These are phyloP conservation scores for Dendrocincla tyrannina DNA, from an alignment of 2,797 vertebrate species.

Conservation along the genomic window DNA sequence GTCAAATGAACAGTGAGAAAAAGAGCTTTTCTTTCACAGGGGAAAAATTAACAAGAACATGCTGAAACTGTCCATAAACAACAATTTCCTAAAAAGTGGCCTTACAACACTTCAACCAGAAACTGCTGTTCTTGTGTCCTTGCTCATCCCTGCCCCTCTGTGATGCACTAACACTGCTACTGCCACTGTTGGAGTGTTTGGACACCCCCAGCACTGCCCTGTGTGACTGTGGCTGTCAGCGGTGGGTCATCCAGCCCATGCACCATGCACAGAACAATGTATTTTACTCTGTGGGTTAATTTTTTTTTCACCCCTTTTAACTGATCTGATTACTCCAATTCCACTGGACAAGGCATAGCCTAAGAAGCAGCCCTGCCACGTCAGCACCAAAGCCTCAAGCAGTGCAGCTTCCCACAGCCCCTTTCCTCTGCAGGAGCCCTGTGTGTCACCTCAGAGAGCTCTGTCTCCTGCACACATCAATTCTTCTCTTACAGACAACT, in stretches of 20 bases:
- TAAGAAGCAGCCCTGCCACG: background rate
- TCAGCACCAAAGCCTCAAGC: background rate
- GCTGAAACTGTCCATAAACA: background rate
- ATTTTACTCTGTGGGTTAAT: too few species aligned
- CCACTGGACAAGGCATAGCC: background rate
- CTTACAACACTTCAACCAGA: background rate
- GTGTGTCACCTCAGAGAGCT: background rate
- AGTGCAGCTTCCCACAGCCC: background rate
- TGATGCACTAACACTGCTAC: background rate
- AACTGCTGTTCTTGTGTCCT: background rate
- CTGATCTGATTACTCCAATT: accelerated
- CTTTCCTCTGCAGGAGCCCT: background rate
- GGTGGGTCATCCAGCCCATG: background rate
- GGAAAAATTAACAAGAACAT: background rate
- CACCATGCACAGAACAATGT: accelerated
- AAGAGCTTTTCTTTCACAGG: background rate
- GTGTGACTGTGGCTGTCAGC: accelerated
- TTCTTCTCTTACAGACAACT: background rate
- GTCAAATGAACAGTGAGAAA: background rate
- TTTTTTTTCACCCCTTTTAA: background rate
- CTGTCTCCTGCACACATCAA: background rate
- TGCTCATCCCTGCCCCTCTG: background rate
- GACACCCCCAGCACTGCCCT: accelerated
- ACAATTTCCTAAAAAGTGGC: background rate
- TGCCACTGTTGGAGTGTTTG: accelerated